Evolutionary conservation across 1,140 invertebrate species (phyloP).

Genomic region (Proales similis): DNA sequence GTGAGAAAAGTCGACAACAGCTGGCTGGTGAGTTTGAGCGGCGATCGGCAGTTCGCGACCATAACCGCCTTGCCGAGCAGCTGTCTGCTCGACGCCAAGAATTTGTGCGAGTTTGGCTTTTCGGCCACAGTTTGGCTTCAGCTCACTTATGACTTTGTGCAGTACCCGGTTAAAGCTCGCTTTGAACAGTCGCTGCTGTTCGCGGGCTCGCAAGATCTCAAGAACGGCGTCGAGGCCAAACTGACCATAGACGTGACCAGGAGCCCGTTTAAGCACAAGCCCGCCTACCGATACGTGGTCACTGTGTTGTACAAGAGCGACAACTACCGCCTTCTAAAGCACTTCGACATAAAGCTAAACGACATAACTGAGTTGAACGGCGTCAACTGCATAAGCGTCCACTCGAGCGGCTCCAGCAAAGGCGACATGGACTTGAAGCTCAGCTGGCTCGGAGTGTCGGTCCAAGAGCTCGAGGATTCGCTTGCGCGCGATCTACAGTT

Average conservation of each 20-base stretch:
- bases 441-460: background rate
- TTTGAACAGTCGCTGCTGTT: constrained; percentile 14
- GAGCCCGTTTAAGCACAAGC: background rate
- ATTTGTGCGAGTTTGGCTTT: constrained; percentile 32
- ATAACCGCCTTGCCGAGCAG: constrained; percentile 4
- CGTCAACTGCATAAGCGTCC: background rate
- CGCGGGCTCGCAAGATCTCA: constrained; percentile 7
- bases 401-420: constrained; percentile 6
- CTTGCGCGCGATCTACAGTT: no score
- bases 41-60: constrained; percentile 11
- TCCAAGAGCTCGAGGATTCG: constrained; percentile 6
- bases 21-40: constrained; percentile 18
- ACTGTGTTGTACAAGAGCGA: background rate
- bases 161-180: background rate
- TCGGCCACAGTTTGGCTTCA: background rate
- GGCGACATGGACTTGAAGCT: constrained; percentile 6
- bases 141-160: constrained; percentile 16
- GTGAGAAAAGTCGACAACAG: constrained; percentile 25
- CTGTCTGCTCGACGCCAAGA: constrained; percentile 29
- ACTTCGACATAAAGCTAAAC: background rate
- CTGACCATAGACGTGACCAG: no score
- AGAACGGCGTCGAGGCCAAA: constrained; percentile 1
- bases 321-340: background rate
- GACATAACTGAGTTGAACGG: constrained; percentile 18
- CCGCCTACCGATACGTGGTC: constrained; percentile 1